Percentiles rank a stretch among this genome's conserved stretches.
Evolutionary conservation across 2,888 invertebrate species (phyloP).

Genomic region (Oscheius myriophilus): DNA sequence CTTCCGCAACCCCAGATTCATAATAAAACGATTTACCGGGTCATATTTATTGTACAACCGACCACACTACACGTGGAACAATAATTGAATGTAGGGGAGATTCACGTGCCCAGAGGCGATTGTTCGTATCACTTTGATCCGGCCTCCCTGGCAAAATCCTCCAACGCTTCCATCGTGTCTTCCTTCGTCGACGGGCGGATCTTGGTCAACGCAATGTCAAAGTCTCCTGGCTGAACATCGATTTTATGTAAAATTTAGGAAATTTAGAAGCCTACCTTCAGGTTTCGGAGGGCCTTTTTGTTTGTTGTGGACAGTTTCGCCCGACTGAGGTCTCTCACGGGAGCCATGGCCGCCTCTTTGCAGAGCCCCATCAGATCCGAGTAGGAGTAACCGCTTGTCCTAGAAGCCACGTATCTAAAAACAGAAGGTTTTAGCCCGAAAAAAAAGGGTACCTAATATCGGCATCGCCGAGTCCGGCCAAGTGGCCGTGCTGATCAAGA

Average conservation of each 20-base stretch:
- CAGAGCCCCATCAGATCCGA: constrained; percentile 95
- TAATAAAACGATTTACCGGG: no score
- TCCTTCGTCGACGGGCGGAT: constrained; percentile 85
- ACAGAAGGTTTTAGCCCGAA: background rate
- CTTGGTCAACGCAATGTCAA: constrained; percentile 88
- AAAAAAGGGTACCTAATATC: constrained; percentile 43
- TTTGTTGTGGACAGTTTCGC: constrained; percentile 35
- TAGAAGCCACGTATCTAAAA: constrained; percentile 71
- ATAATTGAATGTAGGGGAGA: no score
- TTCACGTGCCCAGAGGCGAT: no score
- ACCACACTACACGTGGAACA: no score
- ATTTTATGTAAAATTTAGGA: background rate
- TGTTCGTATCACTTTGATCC: no score
- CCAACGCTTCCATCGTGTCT: constrained; percentile 55
- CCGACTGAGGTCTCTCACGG: constrained; percentile 71
- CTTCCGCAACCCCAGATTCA: no score
- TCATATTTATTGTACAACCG: no score
- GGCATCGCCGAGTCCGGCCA: constrained; percentile 37
- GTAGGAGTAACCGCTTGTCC: constrained; percentile 94
- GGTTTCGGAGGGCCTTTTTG: constrained; percentile 10
- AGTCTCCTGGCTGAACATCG: constrained; percentile 82
- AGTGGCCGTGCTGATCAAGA: constrained; percentile 44
- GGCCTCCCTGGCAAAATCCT: constrained; percentile 50
- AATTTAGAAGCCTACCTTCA: constrained; percentile 14
- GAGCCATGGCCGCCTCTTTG: constrained; percentile 94